Base-by-base conservation (phyloP, 2,797 vertebrate species). In the Dryobates pubescens region DNA sequence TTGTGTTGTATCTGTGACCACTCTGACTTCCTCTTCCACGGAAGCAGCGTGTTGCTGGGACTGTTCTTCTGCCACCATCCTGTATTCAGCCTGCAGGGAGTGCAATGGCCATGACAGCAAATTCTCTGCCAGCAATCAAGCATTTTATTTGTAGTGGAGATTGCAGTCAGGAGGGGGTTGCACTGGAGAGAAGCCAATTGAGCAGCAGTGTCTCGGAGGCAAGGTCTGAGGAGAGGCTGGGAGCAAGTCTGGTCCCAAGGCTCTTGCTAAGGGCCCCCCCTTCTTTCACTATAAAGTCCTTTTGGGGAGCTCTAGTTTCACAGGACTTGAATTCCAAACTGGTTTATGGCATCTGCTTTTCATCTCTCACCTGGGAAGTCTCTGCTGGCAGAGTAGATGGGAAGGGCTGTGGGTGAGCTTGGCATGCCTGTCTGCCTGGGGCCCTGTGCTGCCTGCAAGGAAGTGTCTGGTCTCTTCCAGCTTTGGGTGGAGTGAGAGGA, bases 311-410 rank as follows among this genome's bases (percentile, higher is more conserved):
- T 89, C 78, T 95, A n/a, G 47, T 68, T 84, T 77, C 64, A 38
- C 71, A 80, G 57, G 34, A 13, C 49, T 90, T 82, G 11, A 27
- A 13, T 47, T 84, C 91, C 68, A 34, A 53, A 51, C 71, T 15
- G 62, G 27, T 58, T 92, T 47, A 13, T 62, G 75, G 88, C 3
- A 8, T 86, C 89, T 92, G 54, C 86, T 94, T 94, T 88, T 82
- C 93, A 90, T 91, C 69, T 82, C 4, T 95, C 81, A 82, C 86
- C 78, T 82, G 95, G 91, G 88, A 87, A 89, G 71, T n/a, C 65
- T 83, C 65, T 63, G 71, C 57, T 92, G 94, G 82, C 76, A 75
- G 56, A 20, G 49, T 2, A 56, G 76, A 13, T 59, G 89, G 88
- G 88, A 78, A 91, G 89, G 67, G 86, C 68, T 92, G 92, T 58